A percentile compares a stretch with the other conserved stretches of the same genome.
These are phyloP conservation scores for Drosophila equinoxialis DNA, from an alignment of 1,140 invertebrate species.

Conservation along the genomic window DNA sequence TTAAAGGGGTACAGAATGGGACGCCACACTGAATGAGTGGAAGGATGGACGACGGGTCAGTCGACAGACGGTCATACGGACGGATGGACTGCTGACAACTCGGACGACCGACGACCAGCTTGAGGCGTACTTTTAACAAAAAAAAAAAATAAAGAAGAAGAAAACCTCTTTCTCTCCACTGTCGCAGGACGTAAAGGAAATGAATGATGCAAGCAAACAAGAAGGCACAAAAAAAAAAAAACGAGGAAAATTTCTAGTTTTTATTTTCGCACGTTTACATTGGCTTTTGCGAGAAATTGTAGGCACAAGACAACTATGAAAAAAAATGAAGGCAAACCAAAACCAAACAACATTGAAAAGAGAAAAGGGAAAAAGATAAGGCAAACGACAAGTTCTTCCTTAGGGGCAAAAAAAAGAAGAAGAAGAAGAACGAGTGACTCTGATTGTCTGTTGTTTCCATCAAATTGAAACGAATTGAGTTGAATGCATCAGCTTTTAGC, in stretches of 20 bases:
- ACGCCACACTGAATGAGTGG: not conserved
- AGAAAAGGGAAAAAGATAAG: conserved; percentile 3
- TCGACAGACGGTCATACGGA: not conserved
- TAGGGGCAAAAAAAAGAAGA: not conserved
- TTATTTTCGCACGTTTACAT: conserved; percentile 67
- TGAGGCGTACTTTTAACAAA: conserved; percentile 44
- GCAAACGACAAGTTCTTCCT: conserved; percentile 4
- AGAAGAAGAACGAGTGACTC: not conserved
- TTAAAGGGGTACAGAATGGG: conserved; percentile 1
- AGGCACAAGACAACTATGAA: conserved; percentile 2
- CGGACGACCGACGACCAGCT: conserved; percentile 27
- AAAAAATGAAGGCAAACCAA: not conserved
- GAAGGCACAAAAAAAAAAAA: conserved; percentile 32
- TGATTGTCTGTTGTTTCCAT: conserved; percentile 35
- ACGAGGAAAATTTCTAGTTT: conserved; percentile 51
- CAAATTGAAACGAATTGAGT: conserved; percentile 18
- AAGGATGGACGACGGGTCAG: not conserved
- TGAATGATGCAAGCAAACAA: conserved; percentile 33
- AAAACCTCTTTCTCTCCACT: too few relatives aligned
- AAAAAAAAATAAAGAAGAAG: too few relatives aligned
- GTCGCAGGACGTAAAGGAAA: conserved; percentile 27
- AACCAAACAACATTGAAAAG: conserved; percentile 10
- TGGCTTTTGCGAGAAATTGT: conserved; percentile 11
- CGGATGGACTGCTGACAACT: too few relatives aligned
- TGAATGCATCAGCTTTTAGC: conserved; percentile 11